Conservation (phyloP, 2,888 invertebrate species). For the Temnothorax unifasciatus region DNA sequence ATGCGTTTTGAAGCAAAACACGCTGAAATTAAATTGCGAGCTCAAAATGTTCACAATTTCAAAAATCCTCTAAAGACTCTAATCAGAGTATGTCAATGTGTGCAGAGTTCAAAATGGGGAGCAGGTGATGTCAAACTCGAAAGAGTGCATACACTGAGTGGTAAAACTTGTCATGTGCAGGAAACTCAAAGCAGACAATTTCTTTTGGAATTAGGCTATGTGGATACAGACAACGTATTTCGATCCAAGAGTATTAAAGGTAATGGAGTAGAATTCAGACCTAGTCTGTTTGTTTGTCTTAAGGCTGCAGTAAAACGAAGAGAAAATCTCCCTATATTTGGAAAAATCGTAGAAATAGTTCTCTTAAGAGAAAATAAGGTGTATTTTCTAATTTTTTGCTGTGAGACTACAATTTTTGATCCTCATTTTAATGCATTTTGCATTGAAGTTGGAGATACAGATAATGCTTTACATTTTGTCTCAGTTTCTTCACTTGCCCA, state of each 20-base stretch:
- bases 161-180: background rate
- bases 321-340: background rate
- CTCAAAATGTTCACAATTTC: background rate
- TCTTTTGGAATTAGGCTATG: background rate
- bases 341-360: background rate
- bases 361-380: background rate
- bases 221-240: background rate
- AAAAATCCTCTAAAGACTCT: background rate
- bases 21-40: background rate
- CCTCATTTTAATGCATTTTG: conserved; percentile 2
- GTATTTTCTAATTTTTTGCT: background rate
- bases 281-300: background rate
- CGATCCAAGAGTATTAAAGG: background rate
- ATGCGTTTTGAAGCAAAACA: background rate
- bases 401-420: background rate
- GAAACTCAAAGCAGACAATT: background rate
- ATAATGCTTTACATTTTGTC: background rate
- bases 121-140: background rate
- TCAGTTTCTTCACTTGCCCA: conserved; percentile 1
- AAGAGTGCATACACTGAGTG: background rate
- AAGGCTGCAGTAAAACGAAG: background rate
- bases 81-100: background rate
- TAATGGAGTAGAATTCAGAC: conserved; percentile 1
- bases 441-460: background rate
- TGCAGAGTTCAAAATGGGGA: background rate